Conservation (phyloP, 2,113 vertebrate genomes). For the Zapus hudsonius region DNA sequence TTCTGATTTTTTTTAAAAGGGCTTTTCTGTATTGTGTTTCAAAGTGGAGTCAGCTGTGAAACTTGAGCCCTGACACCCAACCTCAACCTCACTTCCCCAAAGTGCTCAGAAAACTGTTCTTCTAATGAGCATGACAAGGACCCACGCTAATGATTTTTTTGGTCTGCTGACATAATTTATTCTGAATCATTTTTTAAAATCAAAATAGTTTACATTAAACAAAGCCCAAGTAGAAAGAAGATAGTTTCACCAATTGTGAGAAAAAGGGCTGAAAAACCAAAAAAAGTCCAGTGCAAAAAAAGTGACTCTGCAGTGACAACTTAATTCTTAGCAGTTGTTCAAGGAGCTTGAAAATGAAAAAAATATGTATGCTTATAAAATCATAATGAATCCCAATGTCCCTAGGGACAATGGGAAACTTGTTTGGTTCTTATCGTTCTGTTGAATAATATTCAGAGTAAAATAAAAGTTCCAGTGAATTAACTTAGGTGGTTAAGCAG, state of each 20-base stretch:
- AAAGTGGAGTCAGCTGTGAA: slow-evolving; percentile 75
- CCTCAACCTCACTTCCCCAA: slow-evolving; percentile 50
- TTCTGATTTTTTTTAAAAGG: background rate
- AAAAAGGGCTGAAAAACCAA: background rate
- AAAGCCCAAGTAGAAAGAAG: slow-evolving; percentile 36
- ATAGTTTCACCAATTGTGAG: background rate
- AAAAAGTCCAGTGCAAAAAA: background rate
- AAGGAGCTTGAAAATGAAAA: slow-evolving; percentile 67
- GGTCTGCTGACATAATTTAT: slow-evolving; percentile 39
- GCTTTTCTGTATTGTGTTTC: slow-evolving; percentile 76
- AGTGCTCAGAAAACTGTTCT: slow-evolving; percentile 60
- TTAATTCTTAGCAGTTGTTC: slow-evolving; percentile 50
- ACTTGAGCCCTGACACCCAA: slow-evolving; percentile 53
- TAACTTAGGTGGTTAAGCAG: slow-evolving; percentile 16
- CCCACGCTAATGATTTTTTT: slow-evolving; percentile 33
- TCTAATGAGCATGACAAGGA: slow-evolving; percentile 55
- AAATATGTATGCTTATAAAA: slow-evolving; percentile 55
- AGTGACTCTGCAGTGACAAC: slow-evolving; percentile 20
- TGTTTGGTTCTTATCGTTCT: slow-evolving; percentile 48
- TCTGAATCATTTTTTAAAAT: slow-evolving; percentile 61
- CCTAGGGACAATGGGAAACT: slow-evolving; percentile 43
- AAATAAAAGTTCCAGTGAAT: background rate
- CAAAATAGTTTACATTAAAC: slow-evolving; percentile 68
- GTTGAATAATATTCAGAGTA: slow-evolving; percentile 35
- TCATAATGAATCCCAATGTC: background rate